A percentile compares a stretch with the other conserved stretches of the same genome.
Conservation (phyloP, 2,888 invertebrate species). For the Mythimna pallens region DNA sequence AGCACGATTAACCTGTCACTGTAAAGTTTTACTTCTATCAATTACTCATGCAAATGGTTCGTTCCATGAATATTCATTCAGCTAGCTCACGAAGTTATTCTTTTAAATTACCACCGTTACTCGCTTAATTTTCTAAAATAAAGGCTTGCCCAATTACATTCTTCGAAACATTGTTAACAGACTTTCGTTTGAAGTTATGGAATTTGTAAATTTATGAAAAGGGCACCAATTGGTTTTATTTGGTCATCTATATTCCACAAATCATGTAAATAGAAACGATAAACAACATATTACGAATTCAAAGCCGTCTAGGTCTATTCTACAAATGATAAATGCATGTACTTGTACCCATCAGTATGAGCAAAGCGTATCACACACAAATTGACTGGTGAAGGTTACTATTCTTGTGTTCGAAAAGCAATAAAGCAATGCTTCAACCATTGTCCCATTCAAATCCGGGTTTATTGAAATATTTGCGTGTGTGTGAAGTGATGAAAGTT, state of each 20-base stretch:
- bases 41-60: constrained; percentile 85
- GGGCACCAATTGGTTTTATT: not conserved
- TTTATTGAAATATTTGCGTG: constrained; percentile 64
- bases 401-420: constrained; percentile 40
- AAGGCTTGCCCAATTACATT: constrained; percentile 6
- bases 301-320: constrained; percentile 57
- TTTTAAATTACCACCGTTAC: constrained; percentile 52
- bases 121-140: constrained; percentile 44
- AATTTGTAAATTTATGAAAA: constrained; percentile 11
- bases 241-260: constrained; percentile 31
- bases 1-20: constrained; percentile 80
- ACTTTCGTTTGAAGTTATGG: not conserved
- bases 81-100: constrained; percentile 69
- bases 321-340: constrained; percentile 58
- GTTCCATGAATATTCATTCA: constrained; percentile 82
- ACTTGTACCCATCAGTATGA: constrained; percentile 48
- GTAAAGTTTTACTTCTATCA: constrained; percentile 82
- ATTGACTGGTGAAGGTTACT: constrained; percentile 50
- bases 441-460: constrained; percentile 59
- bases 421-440: constrained; percentile 57
- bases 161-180: not conserved
- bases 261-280: constrained; percentile 48
- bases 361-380: constrained; percentile 56
- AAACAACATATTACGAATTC: constrained; percentile 51
- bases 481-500: constrained; percentile 67